Evolutionary conservation across 2,797 vertebrate genomes (phyloP), one percentile per base, ranked within the genome.

Genomic region (Artibeus jamaicensis): DNA sequence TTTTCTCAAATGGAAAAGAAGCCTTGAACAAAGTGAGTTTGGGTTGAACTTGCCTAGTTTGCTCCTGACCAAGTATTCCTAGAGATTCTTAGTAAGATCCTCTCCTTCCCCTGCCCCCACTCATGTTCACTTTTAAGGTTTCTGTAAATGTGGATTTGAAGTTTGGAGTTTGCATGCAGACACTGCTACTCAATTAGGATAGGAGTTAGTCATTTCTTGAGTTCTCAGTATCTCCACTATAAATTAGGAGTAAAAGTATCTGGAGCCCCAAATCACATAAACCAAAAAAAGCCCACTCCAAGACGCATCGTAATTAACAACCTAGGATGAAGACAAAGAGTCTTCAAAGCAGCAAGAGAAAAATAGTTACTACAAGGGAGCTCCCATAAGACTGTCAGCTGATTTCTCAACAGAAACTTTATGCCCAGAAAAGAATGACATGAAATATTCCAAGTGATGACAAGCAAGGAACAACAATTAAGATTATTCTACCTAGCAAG

Each of bases 1-100:
- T 89, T 91, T 84, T 77, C 94, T 94, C 70, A 89, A 94, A 73
- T 88, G 82, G 70, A 73, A 85, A 92, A 95, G 53, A 94, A 89
- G 84, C 59, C 55, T 77, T 6, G 1, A 62, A 85, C 18, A 55
- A 50, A 59, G 9, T 78, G 12, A 57, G 14, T 50, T 37, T 18
- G 50, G n/a, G 26, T 24, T 48, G 71, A 78, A 73, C 32, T 42
- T 7, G 10, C 62, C 74, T n/a, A 0, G 9, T 37, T 16, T 12
- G 39, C 22, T 79, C 42, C 44, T 34, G 2, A 55, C 18, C 86
- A 50, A 73, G 22, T 71, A 57, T 82, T 57, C 18, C 1, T 71
- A 67, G 34, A 79, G 6, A 1, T 71, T 34, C 9, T 9, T 79
- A 44, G 42, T 8, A 74, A 46, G 22, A 48, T 21, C 21, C 7